Base-by-base conservation (phyloP, 2,888 invertebrate species). In the Thecophora atra region DNA sequence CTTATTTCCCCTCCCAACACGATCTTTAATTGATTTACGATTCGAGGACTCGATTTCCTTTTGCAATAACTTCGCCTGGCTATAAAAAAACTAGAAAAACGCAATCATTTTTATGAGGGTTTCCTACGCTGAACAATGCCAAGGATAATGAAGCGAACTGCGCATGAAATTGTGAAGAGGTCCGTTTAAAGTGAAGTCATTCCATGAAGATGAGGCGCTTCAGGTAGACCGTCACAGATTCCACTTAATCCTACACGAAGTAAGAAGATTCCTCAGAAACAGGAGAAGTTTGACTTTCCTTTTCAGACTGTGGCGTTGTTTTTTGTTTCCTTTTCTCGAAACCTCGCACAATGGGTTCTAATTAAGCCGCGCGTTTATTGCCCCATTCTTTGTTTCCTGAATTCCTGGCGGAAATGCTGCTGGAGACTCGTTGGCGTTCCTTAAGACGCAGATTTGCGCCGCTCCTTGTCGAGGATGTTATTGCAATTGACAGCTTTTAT, bases 1-100 rank as follows among this genome's bases (percentile, higher is more conserved):
- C 54, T 26, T 17, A 17, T 28, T 67, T 30, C 11, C 30, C 13
- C n/a, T 47, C 24, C 52, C 19, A 13, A 37, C 19, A 63, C n/a
- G n/a, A 28, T 60, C 21, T 69, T 47, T 11, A 30, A 26, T 58
- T 69, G 44, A 60, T 69, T 28, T 62, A 21, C 54, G 7, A 28
- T 70, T 52, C 51, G 51, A 63, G 37, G 52, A 52, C 51, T 63
- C 79, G 79, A 81, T 81, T 81, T 82, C 82, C 82, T 80, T 77
- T 78, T 74, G 75, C 71, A 76, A 82, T 81, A 81, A 82, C 81
- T 81, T 81, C 77, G 77, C 77, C 77, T 78, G 77, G 79, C 79
- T 79, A 81, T 81, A 81, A 82, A 80, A 72, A 58, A 17, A n/a
- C n/a, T 44, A 26, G 8, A 66, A 28, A 17, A 58, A 8, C 15